These are phyloP conservation scores for Nomada fucata DNA, from an alignment of 2,888 invertebrate species.

Conservation along the genomic window DNA sequence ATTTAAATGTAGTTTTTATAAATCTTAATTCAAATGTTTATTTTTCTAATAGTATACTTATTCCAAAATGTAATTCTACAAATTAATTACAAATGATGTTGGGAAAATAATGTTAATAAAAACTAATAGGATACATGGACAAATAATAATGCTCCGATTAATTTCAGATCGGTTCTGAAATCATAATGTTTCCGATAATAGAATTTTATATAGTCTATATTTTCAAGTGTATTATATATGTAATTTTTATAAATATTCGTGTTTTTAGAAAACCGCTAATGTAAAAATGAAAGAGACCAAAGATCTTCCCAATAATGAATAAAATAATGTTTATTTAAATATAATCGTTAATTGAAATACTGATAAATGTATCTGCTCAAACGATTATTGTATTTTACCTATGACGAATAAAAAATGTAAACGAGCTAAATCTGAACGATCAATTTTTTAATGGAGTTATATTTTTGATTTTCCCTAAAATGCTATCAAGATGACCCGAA, in stretches of 20 bases:
- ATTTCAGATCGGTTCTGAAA: too few species aligned
- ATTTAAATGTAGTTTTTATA: slow-evolving; percentile 17
- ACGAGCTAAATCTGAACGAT: slow-evolving; percentile 8
- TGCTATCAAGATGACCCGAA: slow-evolving; percentile 95
- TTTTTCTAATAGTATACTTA: background rate
- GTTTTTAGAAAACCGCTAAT: slow-evolving; percentile 5
- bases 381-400: background rate
- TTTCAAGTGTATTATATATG: background rate
- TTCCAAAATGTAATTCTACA: background rate
- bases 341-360: slow-evolving; percentile 5
- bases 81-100: too few species aligned
- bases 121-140: too few species aligned
- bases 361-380: slow-evolving; percentile 17
- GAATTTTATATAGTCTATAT: background rate
- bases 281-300: background rate
- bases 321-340: slow-evolving; percentile 10
- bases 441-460: slow-evolving; percentile 13
- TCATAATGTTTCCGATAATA: background rate
- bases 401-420: slow-evolving; percentile 13
- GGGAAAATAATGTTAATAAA: too few species aligned
- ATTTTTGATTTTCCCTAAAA: slow-evolving; percentile 34
- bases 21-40: too few species aligned
- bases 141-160: too few species aligned
- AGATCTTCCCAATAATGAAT: background rate
- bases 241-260: slow-evolving; percentile 2